Conservation (phyloP, 2,113 vertebrate species). For the Perccottus glenii region DNA sequence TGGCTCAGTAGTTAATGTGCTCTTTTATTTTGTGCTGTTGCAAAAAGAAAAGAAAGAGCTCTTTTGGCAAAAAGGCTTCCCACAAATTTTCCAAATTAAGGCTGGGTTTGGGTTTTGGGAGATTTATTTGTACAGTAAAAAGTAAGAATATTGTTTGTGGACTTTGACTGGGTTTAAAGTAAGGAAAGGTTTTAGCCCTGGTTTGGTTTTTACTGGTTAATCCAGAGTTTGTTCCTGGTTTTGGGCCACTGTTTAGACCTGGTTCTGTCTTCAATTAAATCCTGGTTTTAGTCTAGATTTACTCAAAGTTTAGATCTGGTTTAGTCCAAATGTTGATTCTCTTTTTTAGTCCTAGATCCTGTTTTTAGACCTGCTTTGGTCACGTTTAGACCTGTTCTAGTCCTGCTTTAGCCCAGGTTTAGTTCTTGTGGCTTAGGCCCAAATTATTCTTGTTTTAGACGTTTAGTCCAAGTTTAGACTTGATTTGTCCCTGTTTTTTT, state of each 20-base stretch:
- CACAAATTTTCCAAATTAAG: slow-evolving; percentile 11
- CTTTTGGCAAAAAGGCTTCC: not conserved
- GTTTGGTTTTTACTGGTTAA: not conserved
- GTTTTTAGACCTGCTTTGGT: too few species aligned
- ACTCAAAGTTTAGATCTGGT: not conserved
- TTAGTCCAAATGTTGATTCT: not conserved
- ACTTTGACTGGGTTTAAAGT: too few species aligned
- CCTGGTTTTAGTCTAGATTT: not conserved
- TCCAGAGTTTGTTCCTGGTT: not conserved
- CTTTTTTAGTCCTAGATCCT: too few species aligned
- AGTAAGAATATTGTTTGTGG: not conserved
- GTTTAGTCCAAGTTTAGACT: too few species aligned
- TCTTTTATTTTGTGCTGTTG: not conserved
- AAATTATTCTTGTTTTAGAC: too few species aligned
- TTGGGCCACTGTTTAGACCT: not conserved
- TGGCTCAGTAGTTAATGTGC: not conserved
- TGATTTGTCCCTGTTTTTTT: too few species aligned
- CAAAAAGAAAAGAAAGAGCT: not conserved
- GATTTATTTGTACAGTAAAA: slow-evolving; percentile 6
- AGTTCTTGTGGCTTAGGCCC: too few species aligned
- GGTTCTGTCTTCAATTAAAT: not conserved
- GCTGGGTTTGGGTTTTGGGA: slow-evolving; percentile 23
- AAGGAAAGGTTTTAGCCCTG: not conserved
- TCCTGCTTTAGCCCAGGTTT: too few species aligned
- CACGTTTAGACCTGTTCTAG: too few species aligned